phyloP scores from a whole-genome alignment of 1,140 invertebrate genomes.

The Orius insidiosus region DNA sequence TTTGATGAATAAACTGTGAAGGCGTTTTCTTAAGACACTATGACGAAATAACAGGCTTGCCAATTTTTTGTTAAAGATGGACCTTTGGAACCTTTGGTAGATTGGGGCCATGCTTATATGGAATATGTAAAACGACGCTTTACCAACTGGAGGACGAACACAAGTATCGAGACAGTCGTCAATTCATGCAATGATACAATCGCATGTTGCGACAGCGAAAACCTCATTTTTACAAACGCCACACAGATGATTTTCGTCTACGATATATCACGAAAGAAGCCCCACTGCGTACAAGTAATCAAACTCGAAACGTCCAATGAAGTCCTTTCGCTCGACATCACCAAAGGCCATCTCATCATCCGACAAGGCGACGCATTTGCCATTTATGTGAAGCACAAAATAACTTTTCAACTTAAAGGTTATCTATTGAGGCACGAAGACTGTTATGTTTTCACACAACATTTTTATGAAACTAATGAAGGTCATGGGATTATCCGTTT shows the following conservation, averaged over 20 bases:
- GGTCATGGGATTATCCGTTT: conserved; percentile 1
- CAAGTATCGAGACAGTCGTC: background rate
- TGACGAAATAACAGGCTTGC: too few relatives aligned
- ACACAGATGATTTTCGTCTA: conserved; percentile 2
- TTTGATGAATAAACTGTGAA: too few relatives aligned
- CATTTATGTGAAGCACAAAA: conserved; percentile 1
- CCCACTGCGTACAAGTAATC: conserved; percentile 4
- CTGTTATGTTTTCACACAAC: conserved; percentile 6
- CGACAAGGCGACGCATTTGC: conserved; percentile 6
- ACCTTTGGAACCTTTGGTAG: conserved; percentile 5
- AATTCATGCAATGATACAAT: background rate
- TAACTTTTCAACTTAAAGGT: background rate
- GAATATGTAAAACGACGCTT: conserved; percentile 4
- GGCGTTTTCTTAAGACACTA: too few relatives aligned
- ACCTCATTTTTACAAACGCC: conserved; percentile 5
- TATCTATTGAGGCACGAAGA: conserved; percentile 5
- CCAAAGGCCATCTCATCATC: background rate
- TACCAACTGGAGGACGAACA: background rate
- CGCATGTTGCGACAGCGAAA: background rate
- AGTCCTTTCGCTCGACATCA: background rate
- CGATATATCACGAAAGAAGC: conserved; percentile 2
- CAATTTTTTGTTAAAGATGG: conserved; percentile 2
- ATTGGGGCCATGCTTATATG: conserved; percentile 7
- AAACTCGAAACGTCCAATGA: background rate
- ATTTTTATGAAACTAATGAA: conserved; percentile 3